A percentile compares a stretch with the other conserved stretches of the same genome.
phyloP scores from a whole-genome alignment of 2,113 vertebrate species.

The Lepidothrix coronata region DNA sequence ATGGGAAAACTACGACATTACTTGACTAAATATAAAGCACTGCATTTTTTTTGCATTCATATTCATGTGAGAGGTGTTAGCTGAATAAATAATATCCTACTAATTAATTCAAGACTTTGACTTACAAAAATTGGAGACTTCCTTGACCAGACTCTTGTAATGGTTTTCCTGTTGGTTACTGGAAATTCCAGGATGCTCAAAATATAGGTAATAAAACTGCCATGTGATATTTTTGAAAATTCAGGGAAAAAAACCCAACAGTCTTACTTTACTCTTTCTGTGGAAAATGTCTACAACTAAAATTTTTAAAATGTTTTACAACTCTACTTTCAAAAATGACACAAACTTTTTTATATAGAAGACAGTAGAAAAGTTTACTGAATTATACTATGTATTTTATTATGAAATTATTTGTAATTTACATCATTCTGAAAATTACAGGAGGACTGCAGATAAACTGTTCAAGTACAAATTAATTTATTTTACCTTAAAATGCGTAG shows the following conservation, averaged over 20 bases:
- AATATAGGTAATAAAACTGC: conserved; percentile 22
- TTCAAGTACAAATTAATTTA: background rate
- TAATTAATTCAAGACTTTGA: background rate
- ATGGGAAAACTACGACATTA: background rate
- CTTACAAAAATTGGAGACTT: conserved; percentile 28
- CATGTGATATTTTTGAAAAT: conserved; percentile 7
- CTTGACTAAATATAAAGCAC: background rate
- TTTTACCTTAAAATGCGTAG: background rate
- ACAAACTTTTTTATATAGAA: background rate
- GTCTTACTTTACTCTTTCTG: background rate
- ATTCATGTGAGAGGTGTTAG: background rate
- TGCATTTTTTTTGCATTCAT: background rate
- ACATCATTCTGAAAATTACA: background rate
- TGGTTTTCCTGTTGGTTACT: conserved; percentile 11
- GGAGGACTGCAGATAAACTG: background rate
- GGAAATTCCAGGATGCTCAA: conserved; percentile 16
- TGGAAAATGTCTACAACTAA: conserved; percentile 17
- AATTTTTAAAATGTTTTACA: background rate
- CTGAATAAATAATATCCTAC: background rate
- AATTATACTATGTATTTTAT: background rate
- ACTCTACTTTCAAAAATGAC: background rate
- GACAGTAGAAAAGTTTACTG: background rate
- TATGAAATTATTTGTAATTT: background rate
- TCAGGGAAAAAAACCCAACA: background rate
- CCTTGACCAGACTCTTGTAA: background rate